Percentiles rank a stretch among this genome's conserved stretches.
These are phyloP conservation scores for Potamarius usumacintae DNA, from an alignment of 2,113 vertebrate species.

Conservation along the genomic window DNA sequence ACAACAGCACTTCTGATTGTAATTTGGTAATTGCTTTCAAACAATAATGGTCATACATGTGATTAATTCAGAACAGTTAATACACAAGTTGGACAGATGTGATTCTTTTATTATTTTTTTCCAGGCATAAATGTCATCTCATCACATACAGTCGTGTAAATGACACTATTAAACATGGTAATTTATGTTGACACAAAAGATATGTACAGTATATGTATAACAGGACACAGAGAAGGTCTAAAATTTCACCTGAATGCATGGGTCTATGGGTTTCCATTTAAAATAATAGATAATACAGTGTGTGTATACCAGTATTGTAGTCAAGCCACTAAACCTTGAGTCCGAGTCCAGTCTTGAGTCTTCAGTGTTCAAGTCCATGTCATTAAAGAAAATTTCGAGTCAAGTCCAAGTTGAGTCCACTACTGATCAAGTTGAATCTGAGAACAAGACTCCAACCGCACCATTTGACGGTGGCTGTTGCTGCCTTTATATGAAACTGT, in stretches of 20 bases:
- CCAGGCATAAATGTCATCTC: not conserved
- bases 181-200: not conserved
- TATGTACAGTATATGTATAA: not conserved
- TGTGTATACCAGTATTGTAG: not conserved
- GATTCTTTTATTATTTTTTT: constrained; percentile 20
- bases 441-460: too few species aligned
- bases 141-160: constrained; percentile 7
- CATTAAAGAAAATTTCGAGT: too few species aligned
- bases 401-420: too few species aligned
- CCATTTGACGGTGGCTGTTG: too few species aligned
- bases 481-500: too few species aligned
- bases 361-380: too few species aligned
- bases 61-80: constrained; percentile 30
- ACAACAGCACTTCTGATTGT: not conserved
- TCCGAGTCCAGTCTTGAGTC: too few species aligned
- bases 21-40: constrained; percentile 17
- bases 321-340: too few species aligned
- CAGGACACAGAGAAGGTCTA: not conserved
- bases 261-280: not conserved
- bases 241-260: not conserved
- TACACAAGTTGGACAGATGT: constrained; percentile 19
- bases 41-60: constrained; percentile 13
- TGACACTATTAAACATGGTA: not conserved
- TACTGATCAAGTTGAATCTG: too few species aligned
- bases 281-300: not conserved